Evolutionary conservation across 2,888 invertebrate species (phyloP).

Genomic region (Allophyes oxyacanthae): DNA sequence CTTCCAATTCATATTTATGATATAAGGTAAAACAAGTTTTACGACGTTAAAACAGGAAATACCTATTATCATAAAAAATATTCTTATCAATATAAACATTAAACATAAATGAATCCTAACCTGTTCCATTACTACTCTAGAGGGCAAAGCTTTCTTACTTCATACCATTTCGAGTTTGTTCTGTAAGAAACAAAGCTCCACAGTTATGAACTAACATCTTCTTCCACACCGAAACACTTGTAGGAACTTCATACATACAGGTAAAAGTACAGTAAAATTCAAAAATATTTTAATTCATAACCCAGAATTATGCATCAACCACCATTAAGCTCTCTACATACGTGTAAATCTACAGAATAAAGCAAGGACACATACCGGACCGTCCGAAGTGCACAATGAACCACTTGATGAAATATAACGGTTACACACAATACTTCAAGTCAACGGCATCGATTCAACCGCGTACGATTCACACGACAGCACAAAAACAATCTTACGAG

Average conservation of each 20-base stretch:
- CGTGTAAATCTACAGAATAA: constrained; percentile 54
- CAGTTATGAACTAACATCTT: neutral
- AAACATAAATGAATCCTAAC: too few relatives aligned
- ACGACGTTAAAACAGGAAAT: too few relatives aligned
- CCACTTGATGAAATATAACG: constrained; percentile 75
- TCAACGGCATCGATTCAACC: constrained; percentile 67
- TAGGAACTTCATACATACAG: neutral
- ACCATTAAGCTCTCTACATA: constrained; percentile 27
- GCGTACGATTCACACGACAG: constrained; percentile 75
- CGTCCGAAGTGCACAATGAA: constrained; percentile 73
- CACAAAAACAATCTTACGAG: constrained; percentile 63
- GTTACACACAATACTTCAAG: constrained; percentile 74
- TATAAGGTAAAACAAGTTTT: too few relatives aligned
- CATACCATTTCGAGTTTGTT: constrained; percentile 6
- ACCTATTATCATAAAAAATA: too few relatives aligned
- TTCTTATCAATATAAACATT: too few relatives aligned
- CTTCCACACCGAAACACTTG: constrained; percentile 9
- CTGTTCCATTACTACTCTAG: constrained; percentile 18
- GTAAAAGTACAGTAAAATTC: neutral
- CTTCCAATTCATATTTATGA: too few relatives aligned
- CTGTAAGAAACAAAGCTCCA: too few relatives aligned
- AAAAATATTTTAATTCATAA: neutral
- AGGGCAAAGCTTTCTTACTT: constrained; percentile 15
- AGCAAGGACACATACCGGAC: constrained; percentile 79
- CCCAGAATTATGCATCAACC: neutral